phyloP scores from a whole-genome alignment of 2,797 vertebrate genomes.

The Chaunax sp. region DNA sequence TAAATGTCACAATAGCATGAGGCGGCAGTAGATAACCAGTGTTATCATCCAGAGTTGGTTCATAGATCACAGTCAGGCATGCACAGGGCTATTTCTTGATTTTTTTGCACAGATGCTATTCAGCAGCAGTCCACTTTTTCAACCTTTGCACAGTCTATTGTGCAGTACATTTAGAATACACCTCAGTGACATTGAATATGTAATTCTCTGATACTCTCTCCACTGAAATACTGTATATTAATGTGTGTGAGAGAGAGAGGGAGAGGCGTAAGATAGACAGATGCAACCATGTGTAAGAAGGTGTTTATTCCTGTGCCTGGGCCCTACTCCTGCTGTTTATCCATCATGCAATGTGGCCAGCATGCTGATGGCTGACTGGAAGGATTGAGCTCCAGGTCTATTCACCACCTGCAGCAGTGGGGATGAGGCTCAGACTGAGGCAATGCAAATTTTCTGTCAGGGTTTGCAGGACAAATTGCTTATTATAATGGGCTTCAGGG shows the following conservation, averaged over 20 bases:
- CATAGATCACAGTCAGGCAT: constrained; percentile 24
- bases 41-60: background rate
- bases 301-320: constrained; percentile 32
- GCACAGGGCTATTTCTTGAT: background rate
- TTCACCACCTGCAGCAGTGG: constrained; percentile 6
- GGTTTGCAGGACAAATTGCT: constrained; percentile 4
- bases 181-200: background rate
- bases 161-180: background rate
- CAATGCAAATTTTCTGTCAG: constrained; percentile 11
- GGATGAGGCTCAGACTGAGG: background rate
- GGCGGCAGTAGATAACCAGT: constrained; percentile 1
- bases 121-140: background rate
- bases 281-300: constrained; percentile 29
- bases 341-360: constrained; percentile 29
- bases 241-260: constrained; percentile 5
- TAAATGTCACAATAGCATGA: constrained; percentile 12
- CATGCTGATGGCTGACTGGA: constrained; percentile 39
- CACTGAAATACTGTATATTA: background rate
- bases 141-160: background rate
- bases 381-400: constrained; percentile 31
- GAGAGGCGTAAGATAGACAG: constrained; percentile 2
- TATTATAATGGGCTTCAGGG: background rate
- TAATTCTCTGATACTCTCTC: background rate
- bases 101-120: background rate
- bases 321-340: constrained; percentile 40